Base-by-base conservation (phyloP, 2,888 invertebrate genomes). In the Ellobium chinense region DNA sequence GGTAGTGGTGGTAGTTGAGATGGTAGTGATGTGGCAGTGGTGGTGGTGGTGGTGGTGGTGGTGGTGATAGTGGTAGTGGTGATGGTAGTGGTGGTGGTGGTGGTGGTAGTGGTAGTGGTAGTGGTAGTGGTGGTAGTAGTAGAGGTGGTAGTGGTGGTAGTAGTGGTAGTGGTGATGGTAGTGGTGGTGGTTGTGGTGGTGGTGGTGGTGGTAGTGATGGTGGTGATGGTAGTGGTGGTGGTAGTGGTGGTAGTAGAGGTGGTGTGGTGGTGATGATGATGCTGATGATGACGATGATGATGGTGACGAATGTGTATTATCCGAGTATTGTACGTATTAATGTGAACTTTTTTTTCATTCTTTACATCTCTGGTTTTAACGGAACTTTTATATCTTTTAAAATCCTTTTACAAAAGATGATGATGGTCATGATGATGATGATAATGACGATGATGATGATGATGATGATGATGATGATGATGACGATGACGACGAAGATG, bases 131-230 rank as follows among this genome's bases (percentile, higher is more conserved):
- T 68, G 36, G 70, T 70, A 54, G 54, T 56, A 70, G 54, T 56
- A 70, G 70, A 12, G 56, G 27, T 70, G 56, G 70, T 70, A 70
- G 56, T 70, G 5, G 56, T 70, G 56, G 70, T 54, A 54, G 70
- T 70, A 54, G 70, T 29, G 27, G 31, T 70, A 54, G 70, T 54
- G 27, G 29, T 70, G 27, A 29, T 70, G 27, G 54, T 56, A 54
- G 54, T 56, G 27, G 70, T 29, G 27, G 56, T 54, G 27, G 70
- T 54, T 27, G 56, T 54, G 27, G 70, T 54, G 56, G 70, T n/a
- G 56, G 70, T 29, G 56, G 70, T 29, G 56, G 29, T 54, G 56
- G 56, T 27, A 70, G 9, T 1, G 56, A 56, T 27, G 56, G 27
- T 27, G 29, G 31, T 27, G 56, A n/a, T 7, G 4, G 2, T 1